Evolutionary conservation across 2,888 invertebrate genomes (phyloP).

Genomic region (Cryptocephalus moraei): DNA sequence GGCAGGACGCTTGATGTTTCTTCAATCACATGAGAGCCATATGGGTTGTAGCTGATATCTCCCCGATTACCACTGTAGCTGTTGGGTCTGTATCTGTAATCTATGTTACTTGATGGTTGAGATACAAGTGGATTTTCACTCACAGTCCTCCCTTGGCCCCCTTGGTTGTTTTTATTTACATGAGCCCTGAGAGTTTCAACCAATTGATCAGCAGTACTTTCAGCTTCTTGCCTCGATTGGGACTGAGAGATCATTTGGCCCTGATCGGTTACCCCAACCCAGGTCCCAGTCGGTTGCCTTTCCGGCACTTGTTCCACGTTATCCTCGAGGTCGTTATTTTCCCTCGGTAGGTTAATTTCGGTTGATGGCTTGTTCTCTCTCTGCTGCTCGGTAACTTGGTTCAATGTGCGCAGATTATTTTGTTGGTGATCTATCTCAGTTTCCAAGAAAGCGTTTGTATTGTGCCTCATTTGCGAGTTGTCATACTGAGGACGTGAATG

Average conservation of each 20-base stretch:
- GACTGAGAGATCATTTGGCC: slow-evolving; percentile 3
- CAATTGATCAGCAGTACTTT: slow-evolving; percentile 16
- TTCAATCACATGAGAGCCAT: not conserved
- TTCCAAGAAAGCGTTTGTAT: slow-evolving; percentile 1
- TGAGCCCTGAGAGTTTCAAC: slow-evolving; percentile 8
- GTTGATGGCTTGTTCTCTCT: no score
- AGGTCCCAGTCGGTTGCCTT: not conserved
- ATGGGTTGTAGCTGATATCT: not conserved
- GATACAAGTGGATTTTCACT: not conserved
- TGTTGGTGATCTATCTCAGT: slow-evolving; percentile 7
- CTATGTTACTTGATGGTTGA: not conserved
- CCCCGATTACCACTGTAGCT: not conserved
- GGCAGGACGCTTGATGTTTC: not conserved
- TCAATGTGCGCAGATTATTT: not conserved
- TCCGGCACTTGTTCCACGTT: not conserved
- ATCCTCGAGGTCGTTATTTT: no score
- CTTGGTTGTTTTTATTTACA: not conserved
- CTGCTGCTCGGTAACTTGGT: no score
- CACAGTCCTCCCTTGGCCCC: not conserved
- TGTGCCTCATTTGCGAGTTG: no score
- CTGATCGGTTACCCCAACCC: slow-evolving; percentile 3
- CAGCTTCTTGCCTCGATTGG: slow-evolving; percentile 11
- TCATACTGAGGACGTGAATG: no score
- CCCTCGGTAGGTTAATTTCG: no score
- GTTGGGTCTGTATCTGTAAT: not conserved